Percentiles rank a stretch among this genome's conserved stretches.
Conservation (phyloP, 2,888 invertebrate genomes). For the Melieria crassipennis region DNA sequence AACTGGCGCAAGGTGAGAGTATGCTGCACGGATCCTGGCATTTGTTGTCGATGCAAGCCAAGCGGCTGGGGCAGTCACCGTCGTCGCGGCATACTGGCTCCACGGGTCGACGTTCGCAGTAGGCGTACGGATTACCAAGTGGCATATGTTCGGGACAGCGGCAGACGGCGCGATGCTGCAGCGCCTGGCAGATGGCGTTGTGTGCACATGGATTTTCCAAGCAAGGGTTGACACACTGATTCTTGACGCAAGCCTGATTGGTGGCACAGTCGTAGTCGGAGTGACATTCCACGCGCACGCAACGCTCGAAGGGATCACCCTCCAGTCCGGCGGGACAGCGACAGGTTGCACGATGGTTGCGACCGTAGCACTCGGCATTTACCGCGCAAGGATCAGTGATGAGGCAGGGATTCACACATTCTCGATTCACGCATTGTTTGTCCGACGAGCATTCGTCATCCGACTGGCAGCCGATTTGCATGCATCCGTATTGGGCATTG, state of each 20-base stretch:
- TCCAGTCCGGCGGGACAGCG: slow-evolving; percentile 79
- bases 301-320: slow-evolving; percentile 84
- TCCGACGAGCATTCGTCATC: slow-evolving; percentile 84
- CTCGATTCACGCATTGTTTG: slow-evolving; percentile 83
- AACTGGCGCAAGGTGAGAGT: slow-evolving; percentile 79
- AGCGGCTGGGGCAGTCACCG: slow-evolving; percentile 80
- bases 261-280: slow-evolving; percentile 81
- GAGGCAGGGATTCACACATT: slow-evolving; percentile 84
- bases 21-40: slow-evolving; percentile 83
- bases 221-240: slow-evolving; percentile 84
- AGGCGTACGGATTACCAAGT: slow-evolving; percentile 81
- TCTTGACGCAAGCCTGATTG: slow-evolving; percentile 76
- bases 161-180: slow-evolving; percentile 84
- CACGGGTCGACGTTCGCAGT: slow-evolving; percentile 71
- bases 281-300: slow-evolving; percentile 82
- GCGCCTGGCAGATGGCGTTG: slow-evolving; percentile 83
- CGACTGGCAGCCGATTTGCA: slow-evolving; percentile 82
- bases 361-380: slow-evolving; percentile 85
- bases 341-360: slow-evolving; percentile 81
- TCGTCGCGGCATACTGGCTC: slow-evolving; percentile 80
- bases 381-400: slow-evolving; percentile 83
- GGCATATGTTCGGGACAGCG: slow-evolving; percentile 84
- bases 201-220: slow-evolving; percentile 79
- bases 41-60: slow-evolving; percentile 81
- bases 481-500: slow-evolving; percentile 84